Evolutionary conservation across 2,113 vertebrate species (phyloP).

Genomic region (Camelus bactrianus): DNA sequence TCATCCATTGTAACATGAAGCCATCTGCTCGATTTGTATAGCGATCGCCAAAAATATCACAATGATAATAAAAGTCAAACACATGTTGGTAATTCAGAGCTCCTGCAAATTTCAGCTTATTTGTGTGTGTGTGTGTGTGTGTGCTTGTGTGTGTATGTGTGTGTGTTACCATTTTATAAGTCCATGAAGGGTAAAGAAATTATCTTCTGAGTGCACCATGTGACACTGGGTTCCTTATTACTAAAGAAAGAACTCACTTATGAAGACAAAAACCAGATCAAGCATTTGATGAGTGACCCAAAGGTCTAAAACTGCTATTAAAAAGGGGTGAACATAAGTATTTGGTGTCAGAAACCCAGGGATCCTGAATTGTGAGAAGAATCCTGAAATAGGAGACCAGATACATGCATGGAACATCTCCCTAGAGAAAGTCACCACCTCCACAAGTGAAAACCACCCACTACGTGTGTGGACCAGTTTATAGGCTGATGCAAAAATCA

Average conservation of each 20-base stretch:
- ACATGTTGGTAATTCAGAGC: constrained; percentile 27
- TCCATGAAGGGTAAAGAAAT: neutral
- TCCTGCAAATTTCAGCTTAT: neutral
- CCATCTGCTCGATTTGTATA: constrained; percentile 73
- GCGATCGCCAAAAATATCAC: constrained; percentile 66
- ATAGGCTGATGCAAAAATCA: neutral
- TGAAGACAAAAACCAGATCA: neutral
- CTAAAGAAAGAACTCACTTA: neutral
- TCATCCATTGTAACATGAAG: constrained; percentile 56
- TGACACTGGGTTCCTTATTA: neutral
- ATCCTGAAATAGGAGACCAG: neutral
- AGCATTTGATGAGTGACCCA: neutral
- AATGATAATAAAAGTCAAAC: constrained; percentile 63
- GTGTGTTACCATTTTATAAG: constrained; percentile 14
- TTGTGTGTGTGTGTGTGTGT: neutral
- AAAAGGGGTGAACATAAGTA: neutral
- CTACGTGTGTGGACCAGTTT: neutral
- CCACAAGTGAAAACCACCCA: neutral
- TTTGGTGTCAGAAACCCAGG: neutral
- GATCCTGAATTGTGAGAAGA: neutral
- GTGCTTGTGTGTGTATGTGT: neutral
- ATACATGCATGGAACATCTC: neutral
- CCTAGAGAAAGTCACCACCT: neutral
- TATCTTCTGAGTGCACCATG: neutral
- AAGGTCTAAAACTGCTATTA: neutral